Evolutionary conservation across 1,140 invertebrate species (phyloP), one percentile per base, ranked within the genome.

Genomic region (Macrotrachela quadricornifera): DNA sequence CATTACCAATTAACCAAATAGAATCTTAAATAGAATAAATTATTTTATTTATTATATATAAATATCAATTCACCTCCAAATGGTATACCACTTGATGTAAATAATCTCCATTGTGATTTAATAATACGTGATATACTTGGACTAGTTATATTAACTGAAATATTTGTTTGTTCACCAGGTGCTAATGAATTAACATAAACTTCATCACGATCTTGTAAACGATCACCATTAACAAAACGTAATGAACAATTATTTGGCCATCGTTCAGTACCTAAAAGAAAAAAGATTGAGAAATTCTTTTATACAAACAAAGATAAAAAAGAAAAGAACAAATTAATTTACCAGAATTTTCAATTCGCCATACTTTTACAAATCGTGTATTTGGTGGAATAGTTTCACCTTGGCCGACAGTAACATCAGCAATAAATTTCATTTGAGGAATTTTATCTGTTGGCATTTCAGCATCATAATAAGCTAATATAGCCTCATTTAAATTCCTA

Each of bases 401-500:
- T 62, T 82, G 77, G 45, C 78, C 80, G 59, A 82, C 75, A 2
- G 79, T 80, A 15, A 78, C 74, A 67, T 85, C 81, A 60, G 75
- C 76, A n/a, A 85, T 65, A 56, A 87, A 73, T 10, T 75, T 71
- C 83, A 88, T 84, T 21, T 75, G 77, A 9, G 81, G 82, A 50
- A 83, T 63, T 61, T 55, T 49, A 14, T 59, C 36, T 46, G 64
- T 70, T 10, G 75, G 71, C 55, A 74, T 74, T 61, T 82, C 80
- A 60, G 79, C 80, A 70, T 95, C 90, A 74, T 91, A 82, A 66
- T 92, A 94, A 59, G 85, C 85, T 70, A 88, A 82, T 60, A 94
- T 79, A 46, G 88, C 88, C 58, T 83, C 83, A 73, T 94, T 87
- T 46, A 95, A 72, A 71, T 94, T 95, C 86, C 86, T 91, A 63